These are phyloP conservation scores for Hypomesus transpacificus DNA, from an alignment of 2,113 vertebrate species.

Conservation along the genomic window DNA sequence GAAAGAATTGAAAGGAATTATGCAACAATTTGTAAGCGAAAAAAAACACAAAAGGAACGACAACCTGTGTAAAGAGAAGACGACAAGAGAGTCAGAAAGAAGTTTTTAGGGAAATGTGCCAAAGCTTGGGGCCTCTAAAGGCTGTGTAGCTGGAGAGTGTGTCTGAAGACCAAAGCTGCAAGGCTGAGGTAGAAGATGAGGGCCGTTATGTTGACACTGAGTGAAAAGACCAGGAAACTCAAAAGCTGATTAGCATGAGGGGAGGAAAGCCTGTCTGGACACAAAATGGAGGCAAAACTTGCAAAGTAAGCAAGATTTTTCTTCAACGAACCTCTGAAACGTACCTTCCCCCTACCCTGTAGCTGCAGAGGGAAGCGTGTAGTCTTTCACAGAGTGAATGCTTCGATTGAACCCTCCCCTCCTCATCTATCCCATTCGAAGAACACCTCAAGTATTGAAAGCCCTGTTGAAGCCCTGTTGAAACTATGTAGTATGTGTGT, in stretches of 20 bases:
- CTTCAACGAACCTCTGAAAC: neutral
- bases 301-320: neutral
- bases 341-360: neutral
- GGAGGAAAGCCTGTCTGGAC: neutral
- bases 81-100: neutral
- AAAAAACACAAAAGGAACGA: neutral
- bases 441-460: too few species aligned
- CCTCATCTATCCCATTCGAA: too few species aligned
- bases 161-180: neutral
- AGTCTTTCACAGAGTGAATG: too few species aligned
- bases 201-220: neutral
- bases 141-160: neutral
- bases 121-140: too few species aligned
- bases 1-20: neutral
- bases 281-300: neutral
- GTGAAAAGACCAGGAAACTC: slow-evolving; percentile 1
- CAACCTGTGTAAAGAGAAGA: neutral
- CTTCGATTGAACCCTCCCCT: too few species aligned
- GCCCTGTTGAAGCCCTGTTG: too few species aligned
- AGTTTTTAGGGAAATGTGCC: neutral
- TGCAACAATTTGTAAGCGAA: neutral
- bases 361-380: too few species aligned
- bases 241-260: slow-evolving; percentile 1
- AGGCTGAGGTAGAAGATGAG: neutral
- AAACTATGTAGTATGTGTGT: too few species aligned